A percentile compares a stretch with the other conserved stretches of the same genome.
phyloP scores from a whole-genome alignment of 2,797 vertebrate species.

The Rhinogobio ventralis region DNA sequence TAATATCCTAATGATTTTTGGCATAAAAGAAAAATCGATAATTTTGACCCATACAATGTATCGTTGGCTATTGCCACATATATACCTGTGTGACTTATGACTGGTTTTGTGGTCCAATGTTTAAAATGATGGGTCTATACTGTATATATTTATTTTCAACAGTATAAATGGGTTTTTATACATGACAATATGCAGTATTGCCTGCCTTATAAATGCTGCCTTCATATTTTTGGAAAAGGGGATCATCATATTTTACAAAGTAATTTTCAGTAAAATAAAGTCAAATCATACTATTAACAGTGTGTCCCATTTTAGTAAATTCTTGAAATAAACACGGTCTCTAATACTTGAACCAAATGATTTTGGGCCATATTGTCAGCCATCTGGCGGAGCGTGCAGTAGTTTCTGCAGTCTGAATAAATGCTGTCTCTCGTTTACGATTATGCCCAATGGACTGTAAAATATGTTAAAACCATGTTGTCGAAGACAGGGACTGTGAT shows the following conservation, averaged over 20 bases:
- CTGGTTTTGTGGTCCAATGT: neutral
- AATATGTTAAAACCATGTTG: conserved; percentile 50
- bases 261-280: neutral
- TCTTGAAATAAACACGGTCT: neutral
- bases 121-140: neutral
- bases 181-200: neutral
- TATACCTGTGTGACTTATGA: too few relatives aligned
- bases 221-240: neutral
- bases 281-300: neutral
- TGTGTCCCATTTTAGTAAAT: neutral
- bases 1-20: too few relatives aligned
- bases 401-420: conserved; percentile 35
- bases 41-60: too few relatives aligned
- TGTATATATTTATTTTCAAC: neutral
- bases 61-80: too few relatives aligned
- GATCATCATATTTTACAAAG: neutral
- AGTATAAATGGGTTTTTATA: neutral
- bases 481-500: conserved; percentile 47
- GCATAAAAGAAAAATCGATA: too few relatives aligned
- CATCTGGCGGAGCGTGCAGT: conserved; percentile 43
- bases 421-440: neutral
- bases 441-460: conserved; percentile 24
- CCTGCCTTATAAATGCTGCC: neutral
- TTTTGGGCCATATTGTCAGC: conserved; percentile 44
- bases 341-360: neutral